A percentile compares a stretch with the other conserved stretches of the same genome.
Conservation (phyloP, 2,888 invertebrate species). For the Argyra leucocephala region DNA sequence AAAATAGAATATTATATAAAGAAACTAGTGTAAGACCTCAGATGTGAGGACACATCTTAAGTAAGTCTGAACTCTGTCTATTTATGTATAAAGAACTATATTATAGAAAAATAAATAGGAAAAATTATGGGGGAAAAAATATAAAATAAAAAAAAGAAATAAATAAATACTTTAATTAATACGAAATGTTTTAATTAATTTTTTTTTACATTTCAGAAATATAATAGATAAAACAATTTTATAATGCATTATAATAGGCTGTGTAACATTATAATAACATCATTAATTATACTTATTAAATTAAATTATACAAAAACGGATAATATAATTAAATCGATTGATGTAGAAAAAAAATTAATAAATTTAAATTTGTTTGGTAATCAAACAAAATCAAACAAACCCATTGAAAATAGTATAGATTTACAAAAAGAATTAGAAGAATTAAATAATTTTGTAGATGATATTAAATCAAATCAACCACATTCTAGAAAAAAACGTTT, state of each 20-base stretch:
- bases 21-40: no score
- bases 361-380: background rate
- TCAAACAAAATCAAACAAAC: background rate
- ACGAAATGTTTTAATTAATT: no score
- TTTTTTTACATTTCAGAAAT: background rate
- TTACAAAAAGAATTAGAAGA: background rate
- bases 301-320: background rate
- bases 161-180: no score
- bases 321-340: background rate
- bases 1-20: no score
- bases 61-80: no score
- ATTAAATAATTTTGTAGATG: background rate
- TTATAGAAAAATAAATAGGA: no score
- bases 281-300: background rate
- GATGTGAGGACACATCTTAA: no score
- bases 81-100: no score
- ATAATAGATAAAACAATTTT: background rate
- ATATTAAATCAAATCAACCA: constrained; percentile 34
- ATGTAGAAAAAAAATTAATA: background rate
- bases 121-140: no score
- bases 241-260: background rate
- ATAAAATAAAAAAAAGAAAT: no score
- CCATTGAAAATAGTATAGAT: background rate
- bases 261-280: background rate
- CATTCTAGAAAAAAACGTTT: constrained; percentile 74